Evolutionary conservation across 2,888 invertebrate species (phyloP), one percentile per base, ranked within the genome.

Genomic region (Diploptera punctata): DNA sequence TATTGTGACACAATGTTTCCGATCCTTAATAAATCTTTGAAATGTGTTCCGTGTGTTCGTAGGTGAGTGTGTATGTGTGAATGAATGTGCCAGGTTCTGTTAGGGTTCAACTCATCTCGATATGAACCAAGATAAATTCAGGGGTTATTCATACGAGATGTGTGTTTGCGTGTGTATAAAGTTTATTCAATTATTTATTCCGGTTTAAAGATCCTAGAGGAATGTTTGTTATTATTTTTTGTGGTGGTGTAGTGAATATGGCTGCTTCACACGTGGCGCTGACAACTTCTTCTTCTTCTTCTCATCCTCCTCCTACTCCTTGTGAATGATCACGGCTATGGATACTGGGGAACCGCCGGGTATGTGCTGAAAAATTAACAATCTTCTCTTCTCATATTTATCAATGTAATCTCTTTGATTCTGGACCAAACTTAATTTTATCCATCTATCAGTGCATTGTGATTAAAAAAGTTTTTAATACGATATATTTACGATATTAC

Each of bases 191-290:
- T 13, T n/a, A n/a, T n/a, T n/a, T n/a, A n/a, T n/a, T n/a, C n/a
- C n/a, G n/a, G n/a, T n/a, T n/a, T n/a, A 24, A n/a, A 18, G 19
- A 1, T 49, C 10, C 19, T 47, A 9, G 5, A 52, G 49, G 13
- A 52, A 52, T 52, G 52, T 16, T 52, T 1, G n/a, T n/a, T 52
- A 9, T 5, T 13, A 5, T 9, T 38, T 38, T 13, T 38, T 24
- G 24, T 24, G 52, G 52, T 49, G 49, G 49, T 52, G 16, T 52
- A 24, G 52, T 52, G 52, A 24, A 24, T 52, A 52, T 52, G 52
- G 52, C 52, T 13, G 52, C 52, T 24, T 19, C 24, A 24, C 52
- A 52, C 52, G 52, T 52, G 52, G 52, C 21, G 5, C 24, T 52
- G 24, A 52, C 52, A 13, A 18, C 52, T 2, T 9, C 52, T 9